These are phyloP conservation scores for Monodelphis domestica DNA, from an alignment of 2,797 vertebrate species.

Conservation along the genomic window DNA sequence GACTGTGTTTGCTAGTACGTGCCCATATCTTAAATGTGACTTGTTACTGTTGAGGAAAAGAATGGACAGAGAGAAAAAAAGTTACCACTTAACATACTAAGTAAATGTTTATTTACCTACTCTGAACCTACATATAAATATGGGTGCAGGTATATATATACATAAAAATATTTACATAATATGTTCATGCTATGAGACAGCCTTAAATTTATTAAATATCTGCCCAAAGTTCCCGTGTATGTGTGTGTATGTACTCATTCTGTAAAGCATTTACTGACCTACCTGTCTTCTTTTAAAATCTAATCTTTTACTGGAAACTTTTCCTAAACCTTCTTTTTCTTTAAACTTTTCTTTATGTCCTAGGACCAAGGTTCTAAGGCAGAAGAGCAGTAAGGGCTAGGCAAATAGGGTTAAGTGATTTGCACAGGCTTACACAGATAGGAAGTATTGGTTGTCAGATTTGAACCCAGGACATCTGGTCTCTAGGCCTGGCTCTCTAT, in stretches of 20 bases:
- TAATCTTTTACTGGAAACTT: neutral
- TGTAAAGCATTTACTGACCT: neutral
- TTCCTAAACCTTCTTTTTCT: neutral
- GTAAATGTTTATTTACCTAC: neutral
- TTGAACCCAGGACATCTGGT: no score
- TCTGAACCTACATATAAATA: neutral
- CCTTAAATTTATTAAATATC: neutral
- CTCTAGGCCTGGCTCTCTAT: no score
- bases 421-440: no score
- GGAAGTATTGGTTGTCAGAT: no score
- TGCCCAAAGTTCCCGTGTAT: neutral
- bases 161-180: neutral
- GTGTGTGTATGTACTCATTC: neutral
- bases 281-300: neutral
- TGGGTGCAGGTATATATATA: neutral
- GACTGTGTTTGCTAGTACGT: no score
- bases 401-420: no score
- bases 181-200: neutral
- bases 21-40: neutral
- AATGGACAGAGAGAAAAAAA: neutral
- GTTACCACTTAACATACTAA: neutral
- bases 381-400: no score
- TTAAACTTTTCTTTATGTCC: no score
- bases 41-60: rapidly evolving
- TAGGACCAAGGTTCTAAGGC: no score